Percentiles rank a stretch among this genome's conserved stretches.
Evolutionary conservation across 2,888 invertebrate genomes (phyloP).

Genomic region (Limnephilus marmoratus): DNA sequence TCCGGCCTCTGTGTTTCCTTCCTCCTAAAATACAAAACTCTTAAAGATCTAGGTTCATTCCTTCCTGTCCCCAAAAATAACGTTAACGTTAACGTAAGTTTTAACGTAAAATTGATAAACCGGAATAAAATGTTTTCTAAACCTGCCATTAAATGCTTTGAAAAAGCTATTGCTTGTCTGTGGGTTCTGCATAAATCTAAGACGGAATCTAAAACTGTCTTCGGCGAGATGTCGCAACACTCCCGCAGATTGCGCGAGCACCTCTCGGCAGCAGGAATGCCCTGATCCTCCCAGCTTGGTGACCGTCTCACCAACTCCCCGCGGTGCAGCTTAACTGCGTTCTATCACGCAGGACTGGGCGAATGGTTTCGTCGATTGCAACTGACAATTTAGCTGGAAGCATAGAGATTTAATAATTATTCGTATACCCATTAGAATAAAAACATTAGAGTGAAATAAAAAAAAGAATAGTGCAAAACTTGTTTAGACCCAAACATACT

Average conservation of each 20-base stretch:
- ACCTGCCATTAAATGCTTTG: not conserved
- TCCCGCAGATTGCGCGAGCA: conserved; percentile 1
- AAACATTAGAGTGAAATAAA: too few relatives aligned
- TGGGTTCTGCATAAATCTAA: conserved; percentile 55
- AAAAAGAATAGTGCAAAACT: too few relatives aligned
- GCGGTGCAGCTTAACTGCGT: conserved; percentile 31
- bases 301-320: not conserved
- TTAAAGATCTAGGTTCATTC: too few relatives aligned
- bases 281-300: not conserved
- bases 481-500: too few relatives aligned
- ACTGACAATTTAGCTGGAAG: not conserved
- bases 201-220: conserved; percentile 48
- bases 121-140: not conserved
- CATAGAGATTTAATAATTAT: not conserved
- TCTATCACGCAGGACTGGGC: conserved; percentile 31
- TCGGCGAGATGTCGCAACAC: conserved; percentile 25
- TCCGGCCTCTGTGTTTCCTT: too few relatives aligned
- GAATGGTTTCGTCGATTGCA: not conserved
- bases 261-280: not conserved
- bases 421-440: too few relatives aligned
- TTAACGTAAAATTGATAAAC: too few relatives aligned
- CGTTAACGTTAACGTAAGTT: too few relatives aligned
- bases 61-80: too few relatives aligned
- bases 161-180: conserved; percentile 32
- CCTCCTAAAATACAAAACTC: too few relatives aligned